Evolutionary conservation across 2,888 invertebrate species (phyloP), one percentile per base, ranked within the genome.

Genomic region (Drymonia ruficornis): DNA sequence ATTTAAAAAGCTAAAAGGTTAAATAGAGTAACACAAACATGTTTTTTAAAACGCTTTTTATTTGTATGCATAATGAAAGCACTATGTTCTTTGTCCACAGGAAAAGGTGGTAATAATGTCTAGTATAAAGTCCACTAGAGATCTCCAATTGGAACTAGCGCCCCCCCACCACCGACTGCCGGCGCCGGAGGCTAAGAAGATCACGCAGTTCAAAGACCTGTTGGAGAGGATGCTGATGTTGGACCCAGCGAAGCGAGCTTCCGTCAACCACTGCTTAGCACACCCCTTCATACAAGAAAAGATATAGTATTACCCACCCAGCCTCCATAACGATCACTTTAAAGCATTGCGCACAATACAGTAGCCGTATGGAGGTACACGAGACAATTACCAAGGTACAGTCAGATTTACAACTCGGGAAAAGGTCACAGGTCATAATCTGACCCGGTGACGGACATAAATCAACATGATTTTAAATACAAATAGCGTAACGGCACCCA

Each of bases 241-340:
- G 51, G 99, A 99, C 89, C 97, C 99, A 0, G 95, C 96, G 36
- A 99, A 99, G 87, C 94, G 99, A 54, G 96, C 98, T 69, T 96
- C 98, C n/a, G 95, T 99, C 65, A 98, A 98, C 87, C 98, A 98
- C 81, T 98, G 98, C 40, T 94, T 99, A 51, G 95, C 96, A 19
- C 99, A 99, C 90, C 96, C 98, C 0, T 99, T 99, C 87, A 98
- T 99, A 80, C 97, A 97, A 91, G 99, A 99, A 82, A 98, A 97
- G 93, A 97, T 97, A 82, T 96, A 88, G 66, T 50, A 47, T 18
- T 53, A 53, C 45, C 53, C 29, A n/a, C 12, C 49, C 18, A 48
- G 44, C 31, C 40, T 44, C 47, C 34, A 12, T 28, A 15, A 13
- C 12, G n/a, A n/a, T 6, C 11, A 45, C 9, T 45, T 15, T 28